Conservation (phyloP, 2,113 vertebrate species). For the Eptesicus fuscus region DNA sequence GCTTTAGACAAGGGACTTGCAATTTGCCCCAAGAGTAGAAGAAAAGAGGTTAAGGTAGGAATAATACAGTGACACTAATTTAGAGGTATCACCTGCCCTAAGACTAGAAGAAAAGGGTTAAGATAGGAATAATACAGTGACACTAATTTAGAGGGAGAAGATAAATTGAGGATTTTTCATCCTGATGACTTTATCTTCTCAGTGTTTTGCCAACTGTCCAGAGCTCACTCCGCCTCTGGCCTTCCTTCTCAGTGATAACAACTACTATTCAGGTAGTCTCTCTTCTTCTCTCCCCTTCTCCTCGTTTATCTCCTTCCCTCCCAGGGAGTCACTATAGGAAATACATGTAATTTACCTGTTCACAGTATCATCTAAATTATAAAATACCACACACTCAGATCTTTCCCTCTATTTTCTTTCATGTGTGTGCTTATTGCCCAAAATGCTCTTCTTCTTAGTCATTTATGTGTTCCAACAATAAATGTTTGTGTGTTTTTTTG, state of each 20-base stretch:
- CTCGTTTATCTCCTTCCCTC: neutral
- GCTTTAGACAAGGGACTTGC: neutral
- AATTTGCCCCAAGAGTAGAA: neutral
- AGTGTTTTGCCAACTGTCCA: neutral
- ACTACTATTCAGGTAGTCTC: neutral
- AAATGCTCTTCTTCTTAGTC: neutral
- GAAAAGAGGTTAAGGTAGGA: neutral
- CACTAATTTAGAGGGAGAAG: neutral
- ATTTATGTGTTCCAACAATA: slow-evolving; percentile 23
- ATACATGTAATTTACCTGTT: slow-evolving; percentile 30
- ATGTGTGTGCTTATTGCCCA: slow-evolving; percentile 20
- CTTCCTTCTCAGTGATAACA: neutral
- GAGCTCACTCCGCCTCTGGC: neutral
- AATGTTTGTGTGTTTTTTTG: neutral
- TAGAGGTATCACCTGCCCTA: neutral
- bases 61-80: neutral
- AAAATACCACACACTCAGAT: neutral
- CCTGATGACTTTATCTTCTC: neutral
- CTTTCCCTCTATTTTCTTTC: neutral
- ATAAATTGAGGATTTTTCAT: neutral
- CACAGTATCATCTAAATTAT: slow-evolving; percentile 22
- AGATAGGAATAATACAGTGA: neutral
- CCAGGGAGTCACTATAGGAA: neutral
- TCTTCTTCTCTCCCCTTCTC: slow-evolving; percentile 2
- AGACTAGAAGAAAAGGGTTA: neutral